Percentiles rank a stretch among this genome's conserved stretches.
Conservation (phyloP, 2,797 vertebrate species). For the Jordanella pulchra region DNA sequence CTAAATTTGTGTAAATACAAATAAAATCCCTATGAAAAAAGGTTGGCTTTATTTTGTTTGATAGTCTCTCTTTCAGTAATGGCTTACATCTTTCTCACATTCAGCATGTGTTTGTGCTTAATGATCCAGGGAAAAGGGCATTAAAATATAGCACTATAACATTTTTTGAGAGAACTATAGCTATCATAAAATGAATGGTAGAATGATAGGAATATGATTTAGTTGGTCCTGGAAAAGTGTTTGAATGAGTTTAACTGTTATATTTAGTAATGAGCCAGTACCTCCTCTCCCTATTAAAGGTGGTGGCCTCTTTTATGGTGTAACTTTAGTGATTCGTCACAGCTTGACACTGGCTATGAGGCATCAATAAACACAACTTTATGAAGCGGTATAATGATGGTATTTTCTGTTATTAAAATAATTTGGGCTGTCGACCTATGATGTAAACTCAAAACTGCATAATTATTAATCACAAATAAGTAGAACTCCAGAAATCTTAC, state of each 20-base stretch:
- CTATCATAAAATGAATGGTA: conserved; percentile 72
- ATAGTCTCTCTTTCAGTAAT: conserved; percentile 58
- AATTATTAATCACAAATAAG: conserved; percentile 32
- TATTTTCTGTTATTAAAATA: conserved; percentile 51
- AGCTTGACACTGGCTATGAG: conserved; percentile 61
- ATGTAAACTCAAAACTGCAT: conserved; percentile 28
- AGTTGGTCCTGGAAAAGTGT: conserved; percentile 70
- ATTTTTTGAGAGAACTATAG: conserved; percentile 64
- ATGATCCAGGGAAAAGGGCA: conserved; percentile 76
- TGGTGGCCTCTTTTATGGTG: conserved; percentile 73
- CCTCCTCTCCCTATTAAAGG: conserved; percentile 71
- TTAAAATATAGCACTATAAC: conserved; percentile 69
- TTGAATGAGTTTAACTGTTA: conserved; percentile 78
- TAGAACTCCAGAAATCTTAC: conserved; percentile 20
- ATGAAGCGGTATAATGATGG: conserved; percentile 63
- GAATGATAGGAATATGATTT: conserved; percentile 81
- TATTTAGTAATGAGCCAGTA: conserved; percentile 77
- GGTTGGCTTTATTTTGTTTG: conserved; percentile 65
- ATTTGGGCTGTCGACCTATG: conserved; percentile 40
- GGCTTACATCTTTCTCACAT: conserved; percentile 58
- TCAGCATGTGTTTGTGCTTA: conserved; percentile 67
- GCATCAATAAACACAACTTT: conserved; percentile 74
- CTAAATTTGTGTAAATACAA: conserved; percentile 49
- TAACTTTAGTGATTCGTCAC: conserved; percentile 69
- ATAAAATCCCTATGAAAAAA: conserved; percentile 53